These are phyloP conservation scores for Rhabditoides inermis DNA, from an alignment of 2,888 invertebrate genomes.

Conservation along the genomic window DNA sequence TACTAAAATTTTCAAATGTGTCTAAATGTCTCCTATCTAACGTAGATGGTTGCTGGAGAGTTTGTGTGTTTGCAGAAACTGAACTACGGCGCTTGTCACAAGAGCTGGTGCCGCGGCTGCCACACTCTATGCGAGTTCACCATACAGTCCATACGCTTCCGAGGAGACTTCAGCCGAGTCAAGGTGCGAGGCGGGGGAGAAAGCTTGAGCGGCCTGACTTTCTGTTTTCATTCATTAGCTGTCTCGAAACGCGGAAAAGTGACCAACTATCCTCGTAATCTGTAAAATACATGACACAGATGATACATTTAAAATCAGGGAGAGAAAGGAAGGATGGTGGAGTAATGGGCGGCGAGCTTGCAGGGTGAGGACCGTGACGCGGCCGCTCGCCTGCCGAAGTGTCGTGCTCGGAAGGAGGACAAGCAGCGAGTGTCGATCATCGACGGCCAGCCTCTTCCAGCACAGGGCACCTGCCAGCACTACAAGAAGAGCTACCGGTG, in stretches of 20 bases:
- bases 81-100: slow-evolving; percentile 49
- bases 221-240: too few species aligned
- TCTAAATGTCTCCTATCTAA: too few species aligned
- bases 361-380: not conserved
- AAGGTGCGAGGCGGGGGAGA: too few species aligned
- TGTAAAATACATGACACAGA: too few species aligned
- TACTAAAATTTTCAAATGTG: not conserved
- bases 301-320: too few species aligned
- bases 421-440: slow-evolving; percentile 53
- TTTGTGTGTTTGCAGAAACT: slow-evolving; percentile 52
- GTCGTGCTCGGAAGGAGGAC: slow-evolving; percentile 26
- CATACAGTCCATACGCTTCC: slow-evolving; percentile 43
- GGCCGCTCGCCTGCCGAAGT: slow-evolving; percentile 1
- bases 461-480: slow-evolving; percentile 55
- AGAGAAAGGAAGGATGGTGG: too few species aligned
- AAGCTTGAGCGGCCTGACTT: too few species aligned
- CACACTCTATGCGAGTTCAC: slow-evolving; percentile 53
- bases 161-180: slow-evolving; percentile 9
- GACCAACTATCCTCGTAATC: too few species aligned
- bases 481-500: slow-evolving; percentile 57
- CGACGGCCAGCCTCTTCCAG: slow-evolving; percentile 54
- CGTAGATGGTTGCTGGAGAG: too few species aligned
- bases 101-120: slow-evolving; percentile 54
- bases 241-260: too few species aligned
- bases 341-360: too few species aligned